Evolutionary conservation across 92 coral and sea anemone species (phyloP).

Genomic region (Phenganax stokvisi): DNA sequence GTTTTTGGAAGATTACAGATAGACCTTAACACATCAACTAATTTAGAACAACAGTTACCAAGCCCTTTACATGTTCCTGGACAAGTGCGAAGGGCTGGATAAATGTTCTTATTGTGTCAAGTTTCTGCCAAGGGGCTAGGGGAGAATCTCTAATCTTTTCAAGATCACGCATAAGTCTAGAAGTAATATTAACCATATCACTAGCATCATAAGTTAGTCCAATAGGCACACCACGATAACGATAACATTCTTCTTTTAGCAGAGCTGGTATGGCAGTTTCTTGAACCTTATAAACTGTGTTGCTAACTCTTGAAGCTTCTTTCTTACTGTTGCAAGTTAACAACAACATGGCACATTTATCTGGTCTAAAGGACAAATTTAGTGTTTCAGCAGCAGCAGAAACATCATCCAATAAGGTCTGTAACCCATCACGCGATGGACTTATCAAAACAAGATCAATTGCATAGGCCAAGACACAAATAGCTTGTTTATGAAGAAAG

Average conservation of each 20-base stretch:
- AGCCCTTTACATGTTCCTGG: neutral
- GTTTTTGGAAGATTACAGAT: conserved; percentile 30
- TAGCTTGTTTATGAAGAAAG: too few relatives aligned
- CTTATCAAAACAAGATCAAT: neutral
- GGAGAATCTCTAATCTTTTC: conserved; percentile 17
- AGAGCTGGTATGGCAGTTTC: neutral
- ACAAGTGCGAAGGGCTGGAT: conserved; percentile 30
- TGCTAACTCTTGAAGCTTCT: neutral
- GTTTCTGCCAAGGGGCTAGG: conserved; percentile 43
- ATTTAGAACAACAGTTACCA: neutral
- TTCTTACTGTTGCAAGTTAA: neutral
- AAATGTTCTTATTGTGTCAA: conserved; percentile 39
- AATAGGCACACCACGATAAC: conserved; percentile 35
- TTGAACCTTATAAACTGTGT: neutral
- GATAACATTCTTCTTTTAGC: conserved; percentile 15
- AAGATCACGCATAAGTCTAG: conserved; percentile 21
- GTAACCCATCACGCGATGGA: neutral
- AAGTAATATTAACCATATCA: conserved; percentile 9
- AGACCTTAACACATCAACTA: neutral
- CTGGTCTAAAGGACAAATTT: neutral
- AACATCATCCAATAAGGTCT: neutral
- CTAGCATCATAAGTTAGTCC: conserved; percentile 5
- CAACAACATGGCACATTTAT: conserved; percentile 1
- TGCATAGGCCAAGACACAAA: conserved; percentile 2
- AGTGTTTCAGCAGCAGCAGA: neutral